Conservation (phyloP, 1,140 invertebrate genomes). For the Notospermus geniculatus region DNA sequence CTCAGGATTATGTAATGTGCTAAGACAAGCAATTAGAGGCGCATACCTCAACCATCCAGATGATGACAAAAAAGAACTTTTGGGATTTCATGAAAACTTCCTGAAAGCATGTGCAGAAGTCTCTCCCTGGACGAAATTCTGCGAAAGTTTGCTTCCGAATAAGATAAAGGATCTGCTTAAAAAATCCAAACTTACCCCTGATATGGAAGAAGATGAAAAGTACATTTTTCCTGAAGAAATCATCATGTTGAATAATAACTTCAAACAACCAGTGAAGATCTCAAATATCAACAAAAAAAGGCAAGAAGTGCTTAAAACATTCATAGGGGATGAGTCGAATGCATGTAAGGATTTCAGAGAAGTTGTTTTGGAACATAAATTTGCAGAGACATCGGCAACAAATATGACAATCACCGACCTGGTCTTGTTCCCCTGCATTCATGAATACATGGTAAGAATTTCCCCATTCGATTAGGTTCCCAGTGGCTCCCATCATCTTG, state of each 20-base stretch:
- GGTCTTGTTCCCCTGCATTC: slow-evolving; percentile 2
- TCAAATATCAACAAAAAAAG: background rate
- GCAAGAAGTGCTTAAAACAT: background rate
- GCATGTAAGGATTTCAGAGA: background rate
- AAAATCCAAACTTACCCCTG: background rate
- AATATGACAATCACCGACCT: slow-evolving; percentile 4
- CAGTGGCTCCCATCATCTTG: background rate
- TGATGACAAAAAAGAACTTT: slow-evolving; percentile 24
- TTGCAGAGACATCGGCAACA: background rate
- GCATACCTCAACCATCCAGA: too few species aligned
- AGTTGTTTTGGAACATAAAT: background rate
- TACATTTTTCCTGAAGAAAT: slow-evolving; percentile 32
- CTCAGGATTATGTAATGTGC: too few species aligned
- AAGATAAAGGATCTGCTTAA: slow-evolving; percentile 54
- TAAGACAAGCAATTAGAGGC: too few species aligned
- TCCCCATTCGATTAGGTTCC: background rate
- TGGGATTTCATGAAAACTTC: slow-evolving; percentile 77
- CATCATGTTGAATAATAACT: background rate
- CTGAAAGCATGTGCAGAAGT: slow-evolving; percentile 75
- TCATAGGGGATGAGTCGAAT: background rate
- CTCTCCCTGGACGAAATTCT: slow-evolving; percentile 88
- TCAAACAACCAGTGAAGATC: background rate
- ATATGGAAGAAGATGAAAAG: slow-evolving; percentile 8
- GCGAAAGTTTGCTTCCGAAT: slow-evolving; percentile 76
- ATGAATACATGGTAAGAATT: background rate